phyloP scores from a whole-genome alignment of 2,888 invertebrate species.

The Ichneumoninae sp. region DNA sequence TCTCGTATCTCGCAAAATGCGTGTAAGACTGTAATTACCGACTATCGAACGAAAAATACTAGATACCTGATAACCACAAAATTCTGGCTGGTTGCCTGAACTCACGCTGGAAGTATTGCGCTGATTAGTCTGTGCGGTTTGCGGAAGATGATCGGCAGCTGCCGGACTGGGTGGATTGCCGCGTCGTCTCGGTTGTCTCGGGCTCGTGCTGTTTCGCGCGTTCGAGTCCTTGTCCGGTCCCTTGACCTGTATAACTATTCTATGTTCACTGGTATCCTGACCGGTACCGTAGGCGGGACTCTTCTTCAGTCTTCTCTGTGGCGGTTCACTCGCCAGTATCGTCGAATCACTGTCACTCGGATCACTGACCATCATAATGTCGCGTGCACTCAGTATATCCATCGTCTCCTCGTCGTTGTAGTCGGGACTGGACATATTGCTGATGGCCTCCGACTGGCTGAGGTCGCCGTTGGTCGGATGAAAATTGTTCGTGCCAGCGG shows the following conservation, averaged over 20 bases:
- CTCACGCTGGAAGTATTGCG: constrained; percentile 68
- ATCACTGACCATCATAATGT: constrained; percentile 95
- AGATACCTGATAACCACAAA: constrained; percentile 69
- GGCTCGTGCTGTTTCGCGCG: constrained; percentile 77
- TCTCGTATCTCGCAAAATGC: not conserved
- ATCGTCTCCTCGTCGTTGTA: constrained; percentile 94
- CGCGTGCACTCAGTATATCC: constrained; percentile 91
- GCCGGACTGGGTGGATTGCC: constrained; percentile 66
- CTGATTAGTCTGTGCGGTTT: constrained; percentile 43
- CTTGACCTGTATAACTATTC: constrained; percentile 93
- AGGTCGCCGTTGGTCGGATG: constrained; percentile 88
- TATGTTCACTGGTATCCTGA: constrained; percentile 87
- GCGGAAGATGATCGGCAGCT: constrained; percentile 40
- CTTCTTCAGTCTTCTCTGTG: constrained; percentile 85
- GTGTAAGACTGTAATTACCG: not conserved
- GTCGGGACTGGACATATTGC: constrained; percentile 95
- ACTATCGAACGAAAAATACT: constrained; percentile 35
- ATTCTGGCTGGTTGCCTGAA: constrained; percentile 68
- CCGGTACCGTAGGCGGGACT: constrained; percentile 68
- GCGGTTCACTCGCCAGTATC: constrained; percentile 92
- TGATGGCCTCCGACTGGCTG: constrained; percentile 94
- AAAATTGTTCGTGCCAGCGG: constrained; percentile 70
- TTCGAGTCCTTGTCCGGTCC: constrained; percentile 85
- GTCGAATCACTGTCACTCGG: constrained; percentile 96
- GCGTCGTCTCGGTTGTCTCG: constrained; percentile 77